These are phyloP conservation scores for Pocillopora verrucosa DNA, from an alignment of 64 coral and sea anemone species.

Conservation along the genomic window DNA sequence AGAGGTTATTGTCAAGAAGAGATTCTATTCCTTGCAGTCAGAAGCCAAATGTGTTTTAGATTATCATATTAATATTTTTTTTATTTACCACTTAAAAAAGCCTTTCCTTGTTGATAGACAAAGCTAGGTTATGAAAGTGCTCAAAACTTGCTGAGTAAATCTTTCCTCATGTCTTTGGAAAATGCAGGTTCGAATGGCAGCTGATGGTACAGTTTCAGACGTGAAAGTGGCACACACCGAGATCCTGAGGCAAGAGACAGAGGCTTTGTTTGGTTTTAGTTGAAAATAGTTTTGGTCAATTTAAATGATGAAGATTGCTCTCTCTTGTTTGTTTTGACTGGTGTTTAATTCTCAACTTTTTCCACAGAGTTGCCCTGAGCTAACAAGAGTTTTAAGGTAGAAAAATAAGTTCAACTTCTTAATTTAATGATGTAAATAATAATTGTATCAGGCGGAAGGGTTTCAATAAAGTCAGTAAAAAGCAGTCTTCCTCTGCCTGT, in stretches of 20 bases:
- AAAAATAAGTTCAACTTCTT: background rate
- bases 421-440: background rate
- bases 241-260: constrained; percentile 66
- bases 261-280: background rate
- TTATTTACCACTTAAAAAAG: too few species aligned
- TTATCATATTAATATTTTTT: too few species aligned
- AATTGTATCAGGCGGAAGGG: too few species aligned
- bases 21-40: too few species aligned
- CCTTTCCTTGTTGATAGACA: too few species aligned
- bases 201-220: constrained; percentile 84
- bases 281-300: background rate
- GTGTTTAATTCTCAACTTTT: background rate
- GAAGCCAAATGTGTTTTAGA: too few species aligned
- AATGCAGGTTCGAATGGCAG: constrained; percentile 83
- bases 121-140: too few species aligned
- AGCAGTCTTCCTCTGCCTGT: too few species aligned
- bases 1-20: too few species aligned
- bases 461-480: too few species aligned
- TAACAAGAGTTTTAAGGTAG: constrained; percentile 83
- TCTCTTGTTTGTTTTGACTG: background rate
- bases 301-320: background rate
- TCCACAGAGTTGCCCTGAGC: constrained; percentile 71
- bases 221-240: constrained; percentile 93
- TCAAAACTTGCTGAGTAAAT: background rate
- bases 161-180: background rate